Evolutionary conservation across 92 coral and sea anemone genomes (phyloP), one percentile per base, ranked within the genome.

Genomic region (Desmophyllum pertusum): DNA sequence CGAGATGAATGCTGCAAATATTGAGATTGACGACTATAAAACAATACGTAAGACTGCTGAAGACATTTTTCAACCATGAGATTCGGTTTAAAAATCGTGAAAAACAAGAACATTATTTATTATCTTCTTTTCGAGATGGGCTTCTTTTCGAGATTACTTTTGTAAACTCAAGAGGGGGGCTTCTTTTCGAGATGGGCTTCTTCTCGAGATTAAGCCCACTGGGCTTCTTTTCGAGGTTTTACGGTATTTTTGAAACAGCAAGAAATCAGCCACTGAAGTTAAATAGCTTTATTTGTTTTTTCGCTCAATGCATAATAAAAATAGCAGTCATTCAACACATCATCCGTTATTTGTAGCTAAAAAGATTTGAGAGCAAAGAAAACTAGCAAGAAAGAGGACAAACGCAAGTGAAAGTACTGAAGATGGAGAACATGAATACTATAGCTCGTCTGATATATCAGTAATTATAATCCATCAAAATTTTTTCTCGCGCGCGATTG

Each of bases 261-360:
- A 2, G 64, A 13, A 53, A 14, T 6, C 43, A 25, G 9, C 48
- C 15, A 42, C 13, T 62, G 73, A 81, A 23, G 67, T 68, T 51
- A 68, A 69, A 81, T 80, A 65, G 38, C 37, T 68, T 68, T 70
- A 79, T 79, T 79, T n/a, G n/a, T 55, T 48, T 79, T 79, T 43
- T 31, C 21, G 74, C 42, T 18, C 67, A 59, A 35, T 81, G 77
- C 85, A 27, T 68, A 51, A 81, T 69, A 81, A 81, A 80, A 81
- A 81, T 81, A 81, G 85, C 85, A 67, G 65, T 81, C 46, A 80
- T 80, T 63, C 35, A 35, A 37, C 66, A 52, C 39, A 69, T 43
- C 42, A 39, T 18, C 35, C 18, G 41, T 18, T 62, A 42, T 39
- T 79, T 42, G 33, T 42, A 43, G 62, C 61, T 79, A 79, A 27